Evolutionary conservation across 2,888 invertebrate genomes (phyloP).

Genomic region (Trachelus troglodyta): DNA sequence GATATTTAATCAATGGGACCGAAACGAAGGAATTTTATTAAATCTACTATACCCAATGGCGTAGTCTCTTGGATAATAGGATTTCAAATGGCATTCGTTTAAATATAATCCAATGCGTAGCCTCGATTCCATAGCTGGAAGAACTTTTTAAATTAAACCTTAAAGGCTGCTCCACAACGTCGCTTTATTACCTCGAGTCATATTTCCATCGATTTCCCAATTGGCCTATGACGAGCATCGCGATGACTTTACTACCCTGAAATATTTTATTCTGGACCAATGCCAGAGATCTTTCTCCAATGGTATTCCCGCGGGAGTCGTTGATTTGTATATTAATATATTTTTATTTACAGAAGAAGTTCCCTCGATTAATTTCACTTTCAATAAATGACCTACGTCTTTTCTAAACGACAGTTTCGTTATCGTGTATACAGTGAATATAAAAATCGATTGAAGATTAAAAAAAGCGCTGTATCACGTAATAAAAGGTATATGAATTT

Average conservation of each 20-base stretch:
- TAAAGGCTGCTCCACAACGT: too few relatives aligned
- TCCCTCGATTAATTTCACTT: slow-evolving; percentile 14
- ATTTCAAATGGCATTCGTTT: background rate
- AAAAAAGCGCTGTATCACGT: too few relatives aligned
- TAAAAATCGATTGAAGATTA: too few relatives aligned
- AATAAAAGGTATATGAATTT: too few relatives aligned
- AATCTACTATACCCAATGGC: background rate
- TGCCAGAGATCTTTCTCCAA: slow-evolving; percentile 35
- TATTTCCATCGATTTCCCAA: too few relatives aligned
- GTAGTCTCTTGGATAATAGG: background rate
- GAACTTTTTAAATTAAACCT: background rate
- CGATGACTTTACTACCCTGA: slow-evolving; percentile 17
- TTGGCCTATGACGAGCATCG: too few relatives aligned
- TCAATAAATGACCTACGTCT: too few relatives aligned
- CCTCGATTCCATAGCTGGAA: background rate
- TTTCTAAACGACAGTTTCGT: too few relatives aligned
- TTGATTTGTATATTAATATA: slow-evolving; percentile 37
- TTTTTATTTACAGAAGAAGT: slow-evolving; percentile 33
- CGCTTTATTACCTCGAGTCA: too few relatives aligned
- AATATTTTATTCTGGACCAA: slow-evolving; percentile 42
- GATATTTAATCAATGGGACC: background rate
- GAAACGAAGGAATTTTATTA: background rate
- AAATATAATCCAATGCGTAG: background rate
- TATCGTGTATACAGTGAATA: too few relatives aligned
- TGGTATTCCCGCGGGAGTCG: slow-evolving; percentile 19